Conservation (phyloP, 2,797 vertebrate genomes). For the Cirrhinus mrigala region DNA sequence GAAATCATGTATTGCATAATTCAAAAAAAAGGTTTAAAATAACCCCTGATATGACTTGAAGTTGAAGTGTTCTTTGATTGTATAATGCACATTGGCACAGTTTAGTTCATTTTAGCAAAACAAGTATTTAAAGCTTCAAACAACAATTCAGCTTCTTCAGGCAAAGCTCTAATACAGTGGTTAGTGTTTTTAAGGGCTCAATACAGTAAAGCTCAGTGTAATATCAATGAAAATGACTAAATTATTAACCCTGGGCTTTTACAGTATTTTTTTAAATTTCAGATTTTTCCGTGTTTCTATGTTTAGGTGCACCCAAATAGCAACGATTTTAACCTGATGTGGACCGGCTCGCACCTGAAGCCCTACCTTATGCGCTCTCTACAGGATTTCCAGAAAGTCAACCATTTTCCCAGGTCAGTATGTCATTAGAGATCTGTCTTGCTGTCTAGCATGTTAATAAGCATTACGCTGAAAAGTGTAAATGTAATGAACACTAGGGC, state of each 20-base stretch:
- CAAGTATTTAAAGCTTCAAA: not conserved
- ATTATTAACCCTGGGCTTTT: not conserved
- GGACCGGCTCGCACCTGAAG: slow-evolving; percentile 96
- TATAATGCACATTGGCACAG: not conserved
- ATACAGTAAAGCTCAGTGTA: not conserved
- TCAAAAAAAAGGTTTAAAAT: not conserved
- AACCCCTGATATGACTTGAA: too few relatives aligned
- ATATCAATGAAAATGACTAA: not conserved
- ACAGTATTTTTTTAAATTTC: not conserved
- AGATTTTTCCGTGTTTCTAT: slow-evolving; percentile 14
- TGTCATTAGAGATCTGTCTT: not conserved
- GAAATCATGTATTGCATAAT: too few relatives aligned
- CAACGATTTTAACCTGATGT: slow-evolving; percentile 96
- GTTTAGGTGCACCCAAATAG: slow-evolving; percentile 91
- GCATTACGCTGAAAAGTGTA: not conserved
- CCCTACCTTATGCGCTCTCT: slow-evolving; percentile 89
- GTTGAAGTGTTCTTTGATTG: not conserved
- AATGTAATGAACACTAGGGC: not conserved
- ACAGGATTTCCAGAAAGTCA: slow-evolving; percentile 95
- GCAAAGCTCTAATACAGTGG: not conserved
- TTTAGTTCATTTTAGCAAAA: slow-evolving; percentile 2
- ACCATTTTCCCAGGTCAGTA: slow-evolving; percentile 94
- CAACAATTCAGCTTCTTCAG: not conserved
- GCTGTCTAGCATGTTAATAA: not conserved
- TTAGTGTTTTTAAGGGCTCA: not conserved